Evolutionary conservation across 1,140 invertebrate genomes (phyloP).

Genomic region (Rhopalosiphum maidis): DNA sequence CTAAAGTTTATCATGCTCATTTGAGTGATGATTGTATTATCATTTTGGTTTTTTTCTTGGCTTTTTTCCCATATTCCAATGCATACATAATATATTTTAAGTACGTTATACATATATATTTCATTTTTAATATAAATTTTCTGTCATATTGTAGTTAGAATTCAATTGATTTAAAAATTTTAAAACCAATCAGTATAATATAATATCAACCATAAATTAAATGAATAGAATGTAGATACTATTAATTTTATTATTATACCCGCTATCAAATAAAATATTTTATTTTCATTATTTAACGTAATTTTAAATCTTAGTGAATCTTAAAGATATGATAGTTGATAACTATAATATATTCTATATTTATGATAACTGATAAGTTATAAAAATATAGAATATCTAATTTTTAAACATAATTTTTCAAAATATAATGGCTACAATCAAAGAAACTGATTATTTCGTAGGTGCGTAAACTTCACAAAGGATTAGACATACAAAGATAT

Average conservation of each 20-base stretch:
- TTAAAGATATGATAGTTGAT: too few species aligned
- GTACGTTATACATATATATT: background rate
- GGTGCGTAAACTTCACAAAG: background rate
- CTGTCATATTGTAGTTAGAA: background rate
- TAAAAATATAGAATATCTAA: too few species aligned
- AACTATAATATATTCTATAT: too few species aligned
- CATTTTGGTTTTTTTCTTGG: too few species aligned
- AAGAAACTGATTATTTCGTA: background rate
- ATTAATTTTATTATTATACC: background rate
- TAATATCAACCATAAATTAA: background rate
- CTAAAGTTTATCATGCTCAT: too few species aligned
- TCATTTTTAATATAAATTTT: background rate
- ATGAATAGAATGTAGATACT: background rate
- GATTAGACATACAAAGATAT: background rate
- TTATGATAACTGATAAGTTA: too few species aligned
- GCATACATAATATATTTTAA: background rate
- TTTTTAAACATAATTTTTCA: background rate
- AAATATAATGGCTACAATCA: background rate
- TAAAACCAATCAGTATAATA: background rate
- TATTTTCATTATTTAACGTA: too few species aligned
- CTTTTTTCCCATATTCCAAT: too few species aligned
- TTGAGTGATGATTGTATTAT: too few species aligned
- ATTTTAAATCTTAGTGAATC: too few species aligned
- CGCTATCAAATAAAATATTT: background rate
- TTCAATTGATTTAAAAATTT: background rate